A percentile compares a stretch with the other conserved stretches of the same genome.
Evolutionary conservation across 2,113 vertebrate genomes (phyloP).

Genomic region (Poicephalus meyeri): DNA sequence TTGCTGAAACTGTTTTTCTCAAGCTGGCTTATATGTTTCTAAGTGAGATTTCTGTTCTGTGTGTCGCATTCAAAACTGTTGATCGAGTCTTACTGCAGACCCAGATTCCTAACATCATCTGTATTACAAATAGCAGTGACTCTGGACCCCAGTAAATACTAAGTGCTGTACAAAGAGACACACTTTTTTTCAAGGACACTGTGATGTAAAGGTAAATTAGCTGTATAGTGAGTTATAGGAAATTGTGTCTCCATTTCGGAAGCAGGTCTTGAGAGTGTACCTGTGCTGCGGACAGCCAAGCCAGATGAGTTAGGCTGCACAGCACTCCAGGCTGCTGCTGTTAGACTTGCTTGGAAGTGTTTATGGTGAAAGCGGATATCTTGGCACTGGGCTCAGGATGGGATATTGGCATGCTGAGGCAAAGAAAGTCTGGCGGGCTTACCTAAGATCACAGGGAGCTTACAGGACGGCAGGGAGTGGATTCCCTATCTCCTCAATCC

Average conservation of each 20-base stretch:
- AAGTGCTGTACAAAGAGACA: background rate
- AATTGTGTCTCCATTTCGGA: background rate
- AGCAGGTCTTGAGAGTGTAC: background rate
- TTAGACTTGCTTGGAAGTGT: background rate
- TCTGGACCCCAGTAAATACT: background rate
- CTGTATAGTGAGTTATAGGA: background rate
- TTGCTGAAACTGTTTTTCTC: background rate
- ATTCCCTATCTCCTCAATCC: background rate
- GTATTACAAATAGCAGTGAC: background rate
- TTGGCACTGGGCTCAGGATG: background rate
- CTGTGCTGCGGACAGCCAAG: background rate
- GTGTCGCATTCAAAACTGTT: background rate
- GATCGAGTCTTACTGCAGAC: background rate
- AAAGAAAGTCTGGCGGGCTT: background rate
- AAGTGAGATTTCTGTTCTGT: background rate
- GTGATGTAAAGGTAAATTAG: background rate
- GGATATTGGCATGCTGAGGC: background rate
- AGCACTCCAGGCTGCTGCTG: background rate
- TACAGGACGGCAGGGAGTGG: background rate
- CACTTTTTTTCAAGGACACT: background rate
- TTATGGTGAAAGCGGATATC: background rate
- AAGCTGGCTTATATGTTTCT: background rate
- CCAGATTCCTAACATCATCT: background rate
- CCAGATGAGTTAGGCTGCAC: background rate
- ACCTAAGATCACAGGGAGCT: background rate